These are phyloP conservation scores for Galagoides demidoff DNA, from an alignment of 2,797 vertebrate genomes.

Conservation along the genomic window DNA sequence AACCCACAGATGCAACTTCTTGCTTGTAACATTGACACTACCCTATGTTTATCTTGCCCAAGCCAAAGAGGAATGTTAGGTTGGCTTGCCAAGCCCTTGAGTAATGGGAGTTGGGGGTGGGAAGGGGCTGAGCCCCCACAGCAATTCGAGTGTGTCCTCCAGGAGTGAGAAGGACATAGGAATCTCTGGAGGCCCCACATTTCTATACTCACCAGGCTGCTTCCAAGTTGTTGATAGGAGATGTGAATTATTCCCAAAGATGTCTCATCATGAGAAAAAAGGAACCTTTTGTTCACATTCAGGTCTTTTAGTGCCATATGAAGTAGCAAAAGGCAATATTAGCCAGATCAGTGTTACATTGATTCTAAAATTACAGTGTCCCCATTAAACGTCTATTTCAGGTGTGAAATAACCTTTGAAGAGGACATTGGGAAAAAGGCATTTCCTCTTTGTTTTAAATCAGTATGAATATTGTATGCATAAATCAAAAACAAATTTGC, in stretches of 20 bases:
- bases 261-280: constrained; percentile 68
- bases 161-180: not conserved
- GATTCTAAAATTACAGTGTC: constrained; percentile 64
- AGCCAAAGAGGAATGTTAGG: not conserved
- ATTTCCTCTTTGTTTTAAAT: not conserved
- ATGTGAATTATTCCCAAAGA: constrained; percentile 77
- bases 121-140: not conserved
- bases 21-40: not conserved
- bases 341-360: constrained; percentile 80
- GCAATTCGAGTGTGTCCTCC: not conserved
- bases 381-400: constrained; percentile 3
- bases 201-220: constrained; percentile 61
- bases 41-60: not conserved
- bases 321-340: constrained; percentile 77
- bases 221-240: constrained; percentile 68
- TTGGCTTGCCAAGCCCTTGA: not conserved
- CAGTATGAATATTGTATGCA: constrained; percentile 48
- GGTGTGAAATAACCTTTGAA: not conserved
- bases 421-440: constrained; percentile 39
- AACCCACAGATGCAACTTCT: not conserved
- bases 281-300: constrained; percentile 58
- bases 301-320: constrained; percentile 79
- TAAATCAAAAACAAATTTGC: constrained; percentile 54
- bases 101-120: accelerated
- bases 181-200: constrained; percentile 37